Percentiles rank a stretch among this genome's conserved stretches.
Evolutionary conservation across 2,888 invertebrate species (phyloP).

Genomic region (Trichogramma evanescens): DNA sequence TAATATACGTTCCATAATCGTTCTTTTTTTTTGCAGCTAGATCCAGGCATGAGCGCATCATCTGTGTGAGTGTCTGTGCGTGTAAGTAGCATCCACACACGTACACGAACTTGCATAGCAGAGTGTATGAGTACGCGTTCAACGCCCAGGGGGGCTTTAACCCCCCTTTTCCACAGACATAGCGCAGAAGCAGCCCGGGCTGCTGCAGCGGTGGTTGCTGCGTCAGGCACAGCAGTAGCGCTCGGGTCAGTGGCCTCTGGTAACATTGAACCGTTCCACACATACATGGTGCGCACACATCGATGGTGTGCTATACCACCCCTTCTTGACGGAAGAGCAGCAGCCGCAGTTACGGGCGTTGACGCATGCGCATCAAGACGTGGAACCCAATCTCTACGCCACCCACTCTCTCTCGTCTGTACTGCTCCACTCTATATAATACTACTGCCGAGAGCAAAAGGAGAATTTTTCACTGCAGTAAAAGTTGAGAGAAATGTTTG

Average conservation of each 20-base stretch:
- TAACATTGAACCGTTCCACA: slow-evolving; percentile 47
- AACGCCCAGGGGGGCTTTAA: too few relatives aligned
- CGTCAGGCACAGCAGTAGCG: slow-evolving; percentile 34
- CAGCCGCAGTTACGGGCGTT: slow-evolving; percentile 45
- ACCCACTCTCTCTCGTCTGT: slow-evolving; percentile 8
- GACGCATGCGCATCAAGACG: slow-evolving; percentile 35
- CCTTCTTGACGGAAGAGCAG: neutral
- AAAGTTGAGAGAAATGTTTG: neutral
- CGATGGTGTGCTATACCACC: slow-evolving; percentile 7
- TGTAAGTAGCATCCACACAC: too few relatives aligned
- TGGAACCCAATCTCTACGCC: neutral
- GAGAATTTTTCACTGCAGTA: neutral
- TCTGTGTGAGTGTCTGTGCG: too few relatives aligned
- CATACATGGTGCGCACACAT: too few relatives aligned
- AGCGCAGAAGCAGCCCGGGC: slow-evolving; percentile 29
- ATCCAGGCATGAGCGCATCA: too few relatives aligned
- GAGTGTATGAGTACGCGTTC: too few relatives aligned
- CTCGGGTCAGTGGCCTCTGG: slow-evolving; percentile 47
- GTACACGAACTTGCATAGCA: too few relatives aligned
- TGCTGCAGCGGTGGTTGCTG: slow-evolving; percentile 38
- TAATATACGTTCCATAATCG: too few relatives aligned
- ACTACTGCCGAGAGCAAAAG: neutral
- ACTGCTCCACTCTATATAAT: slow-evolving; percentile 3
- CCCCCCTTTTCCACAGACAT: neutral
- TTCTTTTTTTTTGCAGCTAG: too few relatives aligned